Evolutionary conservation across 2,888 invertebrate genomes (phyloP), one percentile per base, ranked within the genome.

Genomic region (Lochmaea crataegi): DNA sequence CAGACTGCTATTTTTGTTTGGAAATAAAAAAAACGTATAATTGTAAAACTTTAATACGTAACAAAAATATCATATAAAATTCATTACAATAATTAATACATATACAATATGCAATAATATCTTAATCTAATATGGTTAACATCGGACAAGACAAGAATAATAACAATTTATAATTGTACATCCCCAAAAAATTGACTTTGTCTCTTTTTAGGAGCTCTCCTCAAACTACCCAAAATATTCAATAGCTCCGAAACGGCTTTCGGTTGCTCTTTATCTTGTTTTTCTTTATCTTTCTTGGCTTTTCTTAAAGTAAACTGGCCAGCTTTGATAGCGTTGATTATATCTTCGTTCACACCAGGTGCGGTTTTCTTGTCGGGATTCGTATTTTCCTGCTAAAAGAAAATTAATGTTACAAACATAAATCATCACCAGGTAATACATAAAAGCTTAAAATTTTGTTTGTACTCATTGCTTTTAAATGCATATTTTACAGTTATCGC

Each of bases 301-400:
- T 90, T 91, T 65, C 92, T 91, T 32, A 94, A 86, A 0, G 92
- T 92, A 85, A 93, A 93, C 80, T 92, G 90, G 48, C 93, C 93
- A 18, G 93, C 92, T 85, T 93, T 94, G 65, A 94, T 93, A 83
- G 93, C 92, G 84, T 92, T 93, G 14, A 94, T 93, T 77, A 94
- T 92, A 18, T 93, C 93, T 82, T 93, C 93, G 70, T 85, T 85
- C 78, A 93, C 93, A 1, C 92, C 93, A n/a, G 88, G 89, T 10
- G 88, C 88, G 12, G 77, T 65, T 63, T 79, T 79, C 64, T 80
- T 81, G 63, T 77, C 75, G 1, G 77, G 75, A 2, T 71, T 56
- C 6, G 71, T 22, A 42, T 68, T 72, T 58, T 79, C 78, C 42
- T 73, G 60, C 14, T 63, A 57, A 69, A 45, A 0, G 18, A 69